Percentiles rank a stretch among this genome's conserved stretches.
These are phyloP conservation scores for Acrocera orbiculus DNA, from an alignment of 2,888 invertebrate genomes.

Conservation along the genomic window DNA sequence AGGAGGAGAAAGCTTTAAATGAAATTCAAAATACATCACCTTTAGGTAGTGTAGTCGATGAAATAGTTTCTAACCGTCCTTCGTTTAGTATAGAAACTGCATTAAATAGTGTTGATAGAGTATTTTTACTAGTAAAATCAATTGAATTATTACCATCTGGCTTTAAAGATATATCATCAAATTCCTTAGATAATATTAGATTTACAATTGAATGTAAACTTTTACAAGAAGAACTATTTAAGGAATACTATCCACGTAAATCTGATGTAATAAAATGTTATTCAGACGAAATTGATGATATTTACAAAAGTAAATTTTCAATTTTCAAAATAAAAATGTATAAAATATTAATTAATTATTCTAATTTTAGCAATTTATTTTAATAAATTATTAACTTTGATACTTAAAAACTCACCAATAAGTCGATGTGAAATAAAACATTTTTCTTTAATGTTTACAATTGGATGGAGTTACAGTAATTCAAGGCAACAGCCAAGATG, in stretches of 20 bases:
- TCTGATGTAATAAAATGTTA: constrained; percentile 10
- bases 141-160: constrained; percentile 6
- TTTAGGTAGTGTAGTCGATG: constrained; percentile 16
- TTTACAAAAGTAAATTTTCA: constrained; percentile 9
- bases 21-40: constrained; percentile 29
- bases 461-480: constrained; percentile 10
- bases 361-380: too few relatives aligned
- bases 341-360: too few relatives aligned
- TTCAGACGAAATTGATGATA: constrained; percentile 8
- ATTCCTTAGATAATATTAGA: constrained; percentile 2
- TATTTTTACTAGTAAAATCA: constrained; percentile 4
- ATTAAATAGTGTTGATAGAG: constrained; percentile 5
- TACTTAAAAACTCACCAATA: too few relatives aligned
- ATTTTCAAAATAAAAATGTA: too few relatives aligned
- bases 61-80: constrained; percentile 5
- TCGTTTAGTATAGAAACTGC: neutral
- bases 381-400: too few relatives aligned
- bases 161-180: constrained; percentile 6
- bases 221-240: constrained; percentile 6
- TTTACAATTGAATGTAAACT: constrained; percentile 11
- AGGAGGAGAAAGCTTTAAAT: constrained; percentile 29
- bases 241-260: constrained; percentile 2
- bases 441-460: constrained; percentile 8
- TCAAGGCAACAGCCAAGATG: constrained; percentile 9
- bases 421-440: too few relatives aligned